Conservation (phyloP, 1,140 invertebrate genomes). For the Drosophila bocki region DNA sequence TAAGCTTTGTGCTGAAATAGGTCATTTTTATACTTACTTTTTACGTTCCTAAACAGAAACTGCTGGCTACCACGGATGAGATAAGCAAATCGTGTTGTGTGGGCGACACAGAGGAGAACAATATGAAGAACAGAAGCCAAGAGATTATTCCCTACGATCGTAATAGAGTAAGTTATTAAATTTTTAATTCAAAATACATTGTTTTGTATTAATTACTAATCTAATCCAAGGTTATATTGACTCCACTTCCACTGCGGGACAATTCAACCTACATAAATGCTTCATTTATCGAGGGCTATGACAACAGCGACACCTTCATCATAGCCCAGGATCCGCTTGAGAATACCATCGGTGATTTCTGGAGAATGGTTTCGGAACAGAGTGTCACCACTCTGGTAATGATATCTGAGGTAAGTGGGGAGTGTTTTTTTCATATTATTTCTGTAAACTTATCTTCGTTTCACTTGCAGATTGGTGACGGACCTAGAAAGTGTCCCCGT, state of each 20-base stretch:
- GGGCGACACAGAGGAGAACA: conserved; percentile 93
- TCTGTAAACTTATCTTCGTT: too few relatives aligned
- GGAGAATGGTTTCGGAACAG: conserved; percentile 98
- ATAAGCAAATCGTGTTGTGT: conserved; percentile 92
- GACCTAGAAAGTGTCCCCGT: conserved; percentile 91
- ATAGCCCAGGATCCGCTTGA: conserved; percentile 98
- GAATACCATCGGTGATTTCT: conserved; percentile 95
- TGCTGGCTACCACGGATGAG: conserved; percentile 91
- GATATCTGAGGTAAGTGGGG: conserved; percentile 94
- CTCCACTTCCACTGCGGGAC: conserved; percentile 92
- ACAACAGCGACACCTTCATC: conserved; percentile 96
- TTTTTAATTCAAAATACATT: background rate
- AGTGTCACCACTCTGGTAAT: conserved; percentile 96
- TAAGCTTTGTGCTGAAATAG: conserved; percentile 72
- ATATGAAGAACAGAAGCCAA: conserved; percentile 94
- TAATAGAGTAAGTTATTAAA: conserved; percentile 90
- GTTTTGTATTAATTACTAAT: background rate
- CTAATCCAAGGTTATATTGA: conserved; percentile 83
- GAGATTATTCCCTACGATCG: conserved; percentile 96
- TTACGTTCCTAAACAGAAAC: conserved; percentile 87
- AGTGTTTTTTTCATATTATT: background rate
- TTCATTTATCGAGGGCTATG: conserved; percentile 98
- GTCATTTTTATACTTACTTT: background rate
- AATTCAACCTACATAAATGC: conserved; percentile 99
- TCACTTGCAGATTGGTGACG: conserved; percentile 88